Percentiles rank a stretch among this genome's conserved stretches.
Evolutionary conservation across 2,888 invertebrate genomes (phyloP).

Genomic region (Aphidius colemani): DNA sequence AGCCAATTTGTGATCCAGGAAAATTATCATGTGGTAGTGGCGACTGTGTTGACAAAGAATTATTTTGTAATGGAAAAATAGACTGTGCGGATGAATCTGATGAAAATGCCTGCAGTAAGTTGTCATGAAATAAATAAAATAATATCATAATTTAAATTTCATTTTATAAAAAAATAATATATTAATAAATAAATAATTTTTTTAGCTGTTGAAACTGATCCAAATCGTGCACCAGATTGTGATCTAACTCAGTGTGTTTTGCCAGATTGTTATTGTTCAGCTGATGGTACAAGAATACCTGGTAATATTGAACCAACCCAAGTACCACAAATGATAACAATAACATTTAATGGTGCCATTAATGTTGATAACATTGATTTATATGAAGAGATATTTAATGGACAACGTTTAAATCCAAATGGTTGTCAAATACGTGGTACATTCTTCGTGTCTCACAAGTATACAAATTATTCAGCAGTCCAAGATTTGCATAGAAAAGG

Average conservation of each 20-base stretch:
- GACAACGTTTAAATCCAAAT: conserved; percentile 83
- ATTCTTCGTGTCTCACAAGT: conserved; percentile 91
- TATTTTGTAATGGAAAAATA: conserved; percentile 91
- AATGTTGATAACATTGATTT: conserved; percentile 92
- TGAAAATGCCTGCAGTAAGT: conserved; percentile 94
- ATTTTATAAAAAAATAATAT: too few relatives aligned
- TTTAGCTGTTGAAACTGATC: conserved; percentile 86
- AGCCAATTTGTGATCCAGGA: conserved; percentile 88
- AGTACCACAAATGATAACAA: conserved; percentile 92
- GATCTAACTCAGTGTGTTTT: conserved; percentile 86
- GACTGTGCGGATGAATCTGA: conserved; percentile 95
- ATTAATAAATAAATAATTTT: conserved; percentile 36
- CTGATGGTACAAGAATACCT: conserved; percentile 88
- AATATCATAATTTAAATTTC: conserved; percentile 6
- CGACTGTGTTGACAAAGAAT: conserved; percentile 87
- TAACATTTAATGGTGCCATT: conserved; percentile 90
- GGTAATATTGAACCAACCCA: conserved; percentile 81
- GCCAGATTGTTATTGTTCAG: conserved; percentile 92
- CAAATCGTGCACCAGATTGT: conserved; percentile 90
- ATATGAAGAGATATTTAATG: conserved; percentile 88
- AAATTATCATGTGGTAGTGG: conserved; percentile 91
- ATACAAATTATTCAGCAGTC: conserved; percentile 87
- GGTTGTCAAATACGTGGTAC: conserved; percentile 88
- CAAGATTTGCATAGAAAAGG: conserved; percentile 88
- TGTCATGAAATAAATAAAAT: conserved; percentile 3